A percentile compares a stretch with the other conserved stretches of the same genome.
Conservation (phyloP, 2,888 invertebrate species). For the Xylota segnis region DNA sequence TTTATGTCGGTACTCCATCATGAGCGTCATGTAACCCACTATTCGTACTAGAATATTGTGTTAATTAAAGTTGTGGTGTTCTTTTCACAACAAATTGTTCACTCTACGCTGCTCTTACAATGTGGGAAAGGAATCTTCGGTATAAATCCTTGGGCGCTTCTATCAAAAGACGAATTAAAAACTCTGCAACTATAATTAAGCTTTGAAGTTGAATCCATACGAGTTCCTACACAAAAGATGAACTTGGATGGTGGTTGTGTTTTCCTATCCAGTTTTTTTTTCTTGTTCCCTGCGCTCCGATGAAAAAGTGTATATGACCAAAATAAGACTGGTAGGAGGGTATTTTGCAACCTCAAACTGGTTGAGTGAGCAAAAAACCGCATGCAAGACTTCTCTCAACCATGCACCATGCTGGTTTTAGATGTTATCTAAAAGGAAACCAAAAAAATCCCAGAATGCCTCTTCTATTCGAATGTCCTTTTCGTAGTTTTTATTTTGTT, state of each 20-base stretch:
- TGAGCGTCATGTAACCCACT: too few species aligned
- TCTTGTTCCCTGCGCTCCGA: conserved; percentile 25
- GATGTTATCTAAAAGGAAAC: conserved; percentile 35
- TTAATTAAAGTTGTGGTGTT: background rate
- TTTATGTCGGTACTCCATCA: too few species aligned
- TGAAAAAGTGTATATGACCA: conserved; percentile 28
- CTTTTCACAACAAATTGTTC: background rate
- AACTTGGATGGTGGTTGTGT: conserved; percentile 25
- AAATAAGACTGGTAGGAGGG: conserved; percentile 16
- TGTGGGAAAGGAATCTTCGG: background rate
- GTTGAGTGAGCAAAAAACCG: conserved; percentile 54
- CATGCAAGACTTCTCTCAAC: conserved; percentile 51
- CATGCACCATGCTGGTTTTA: conserved; percentile 52
- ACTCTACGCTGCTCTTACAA: background rate
- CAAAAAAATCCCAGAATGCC: conserved; percentile 21
- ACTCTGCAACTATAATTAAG: conserved; percentile 50
- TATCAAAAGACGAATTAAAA: conserved; percentile 17
- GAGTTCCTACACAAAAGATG: conserved; percentile 5
- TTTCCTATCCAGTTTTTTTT: conserved; percentile 33
- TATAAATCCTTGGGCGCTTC: background rate
- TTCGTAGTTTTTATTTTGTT: conserved; percentile 7
- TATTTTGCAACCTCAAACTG: conserved; percentile 17
- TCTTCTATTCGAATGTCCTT: conserved; percentile 54
- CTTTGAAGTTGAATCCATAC: conserved; percentile 33
- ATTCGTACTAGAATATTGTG: background rate